Evolutionary conservation across 1,140 invertebrate genomes (phyloP), one percentile per base, ranked within the genome.

Genomic region (Globodera rostochiensis): DNA sequence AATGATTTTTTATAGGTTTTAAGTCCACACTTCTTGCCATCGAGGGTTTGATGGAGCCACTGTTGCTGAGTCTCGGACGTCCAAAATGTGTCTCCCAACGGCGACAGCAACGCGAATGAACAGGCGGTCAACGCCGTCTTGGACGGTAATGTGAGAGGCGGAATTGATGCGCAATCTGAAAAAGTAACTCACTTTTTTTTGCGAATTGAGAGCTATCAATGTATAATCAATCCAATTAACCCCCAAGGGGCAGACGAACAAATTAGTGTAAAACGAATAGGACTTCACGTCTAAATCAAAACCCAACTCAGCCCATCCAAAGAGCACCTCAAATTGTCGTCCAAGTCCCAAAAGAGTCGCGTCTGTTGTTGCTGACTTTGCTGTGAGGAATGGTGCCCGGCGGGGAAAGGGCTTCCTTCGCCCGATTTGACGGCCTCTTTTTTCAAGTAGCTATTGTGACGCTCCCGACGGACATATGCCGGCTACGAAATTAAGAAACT

Each of bases 61-160:
- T 73, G 50, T 74, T n/a, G 57, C 49, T 25, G 86, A 85, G 64
- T 86, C 80, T 6, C 76, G 77, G 8, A 84, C 79, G 46, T 87
- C 84, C 15, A 87, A 66, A 13, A 88, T 77, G 69, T 88, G 85
- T 49, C 80, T 47, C 53, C 84, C 85, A 49, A 88, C 84, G 49
- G 80, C 77, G 36, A 88, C 80, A 6, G 81, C 82, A 21, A 83
- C 74, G 69, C 81, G 77, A 6, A 88, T 71, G 78, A 85, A 88
- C 60, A 88, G 47, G 46, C 83, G 77, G 13, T 84, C 79, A 69
- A 74, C 66, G 21, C 80, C 75, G 79, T 87, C 80, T 19, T 74
- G 53, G 1, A 82, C 78, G n/a, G 74, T 79, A 1, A 86, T 71
- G 46, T 86, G 74, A 15, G 84, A 84, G 13, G 82, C 80, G 46